Conservation (phyloP, 2,888 invertebrate species). For the Ochropleura plecta region DNA sequence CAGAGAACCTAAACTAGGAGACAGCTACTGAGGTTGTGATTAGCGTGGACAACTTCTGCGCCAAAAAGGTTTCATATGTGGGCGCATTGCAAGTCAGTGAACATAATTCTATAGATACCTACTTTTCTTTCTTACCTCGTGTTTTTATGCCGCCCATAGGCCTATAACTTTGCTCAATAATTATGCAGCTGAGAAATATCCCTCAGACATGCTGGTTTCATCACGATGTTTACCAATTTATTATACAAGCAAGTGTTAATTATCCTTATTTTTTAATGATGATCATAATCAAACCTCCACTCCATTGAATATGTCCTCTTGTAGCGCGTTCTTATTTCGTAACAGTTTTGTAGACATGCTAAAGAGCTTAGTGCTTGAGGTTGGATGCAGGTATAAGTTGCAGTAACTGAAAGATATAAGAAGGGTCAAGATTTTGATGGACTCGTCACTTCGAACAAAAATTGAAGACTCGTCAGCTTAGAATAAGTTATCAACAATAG, state of each 20-base stretch:
- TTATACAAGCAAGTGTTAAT: too few relatives aligned
- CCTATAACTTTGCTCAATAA: too few relatives aligned
- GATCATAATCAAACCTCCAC: conserved; percentile 88
- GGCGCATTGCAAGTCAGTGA: background rate
- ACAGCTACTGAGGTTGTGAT: background rate
- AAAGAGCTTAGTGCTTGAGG: conserved; percentile 94
- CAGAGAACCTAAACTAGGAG: background rate
- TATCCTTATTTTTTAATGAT: background rate
- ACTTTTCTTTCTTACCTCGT: too few relatives aligned
- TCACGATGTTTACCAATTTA: too few relatives aligned
- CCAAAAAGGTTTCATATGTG: background rate
- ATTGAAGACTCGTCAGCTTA: background rate
- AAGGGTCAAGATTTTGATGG: background rate
- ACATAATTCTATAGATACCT: background rate
- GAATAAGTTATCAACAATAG: background rate
- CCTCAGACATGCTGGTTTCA: too few relatives aligned
- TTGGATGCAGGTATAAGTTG: conserved; percentile 94
- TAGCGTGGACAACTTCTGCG: background rate
- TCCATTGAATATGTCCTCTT: conserved; percentile 91
- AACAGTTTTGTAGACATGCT: conserved; percentile 93
- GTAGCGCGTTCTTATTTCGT: conserved; percentile 91
- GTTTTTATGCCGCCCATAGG: too few relatives aligned
- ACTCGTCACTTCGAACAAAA: too few relatives aligned
- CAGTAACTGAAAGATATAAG: conserved; percentile 83
- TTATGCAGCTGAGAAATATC: too few relatives aligned